Percentiles rank a stretch among this genome's conserved stretches.
Conservation (phyloP, 2,797 vertebrate genomes). For the Fistularia tabacaria region DNA sequence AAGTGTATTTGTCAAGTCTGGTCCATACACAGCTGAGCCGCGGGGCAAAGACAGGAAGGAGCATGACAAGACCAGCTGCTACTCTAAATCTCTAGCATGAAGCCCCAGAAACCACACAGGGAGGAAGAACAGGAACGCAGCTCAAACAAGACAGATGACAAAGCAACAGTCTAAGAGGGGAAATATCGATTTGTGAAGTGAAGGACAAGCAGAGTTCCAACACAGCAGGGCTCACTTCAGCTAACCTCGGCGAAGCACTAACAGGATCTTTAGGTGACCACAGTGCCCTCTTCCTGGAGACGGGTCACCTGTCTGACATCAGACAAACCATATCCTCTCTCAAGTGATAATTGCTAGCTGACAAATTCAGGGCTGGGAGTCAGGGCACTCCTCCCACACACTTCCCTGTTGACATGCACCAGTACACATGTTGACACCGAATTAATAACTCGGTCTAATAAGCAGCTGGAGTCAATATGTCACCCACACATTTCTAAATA, state of each 20-base stretch:
- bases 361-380: constrained; percentile 30
- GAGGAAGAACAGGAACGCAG: constrained; percentile 24
- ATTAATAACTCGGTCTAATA: constrained; percentile 60
- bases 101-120: constrained; percentile 20
- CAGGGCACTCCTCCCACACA: constrained; percentile 37
- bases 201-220: no score
- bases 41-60: constrained; percentile 32
- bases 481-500: constrained; percentile 67
- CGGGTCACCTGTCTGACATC: no score
- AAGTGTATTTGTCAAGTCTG: constrained; percentile 73
- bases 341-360: constrained; percentile 58
- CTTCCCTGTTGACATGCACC: constrained; percentile 39
- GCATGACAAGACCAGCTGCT: constrained; percentile 19
- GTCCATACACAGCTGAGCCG: constrained; percentile 67
- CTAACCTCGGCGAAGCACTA: no score
- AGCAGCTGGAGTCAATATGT: constrained; percentile 45
- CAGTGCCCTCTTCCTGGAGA: no score
- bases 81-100: constrained; percentile 31
- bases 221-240: no score
- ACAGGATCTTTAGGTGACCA: no score
- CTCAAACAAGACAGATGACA: constrained; percentile 6
- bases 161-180: no score
- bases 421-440: constrained; percentile 46
- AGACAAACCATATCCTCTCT: constrained; percentile 28
- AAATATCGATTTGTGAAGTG: no score